Evolutionary conservation across 1,140 invertebrate species (phyloP).

Genomic region (Conus betulinus): DNA sequence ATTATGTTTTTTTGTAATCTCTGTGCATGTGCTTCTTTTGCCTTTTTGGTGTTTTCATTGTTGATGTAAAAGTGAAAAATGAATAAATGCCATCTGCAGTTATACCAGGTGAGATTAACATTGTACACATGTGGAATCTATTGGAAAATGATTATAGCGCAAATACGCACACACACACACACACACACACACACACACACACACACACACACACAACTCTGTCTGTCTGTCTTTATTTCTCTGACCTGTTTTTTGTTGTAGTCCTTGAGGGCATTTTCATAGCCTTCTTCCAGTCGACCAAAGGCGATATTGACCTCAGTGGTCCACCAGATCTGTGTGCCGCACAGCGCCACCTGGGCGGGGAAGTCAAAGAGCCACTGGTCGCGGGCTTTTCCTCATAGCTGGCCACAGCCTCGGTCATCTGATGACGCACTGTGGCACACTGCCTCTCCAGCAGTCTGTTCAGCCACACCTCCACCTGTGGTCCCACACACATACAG

Average conservation of each 20-base stretch:
- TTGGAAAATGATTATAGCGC: too few relatives aligned
- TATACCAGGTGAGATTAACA: too few relatives aligned
- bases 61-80: too few relatives aligned
- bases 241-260: conserved; percentile 94
- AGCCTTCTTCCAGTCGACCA: conserved; percentile 91
- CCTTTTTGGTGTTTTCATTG: too few relatives aligned
- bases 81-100: too few relatives aligned
- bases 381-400: conserved; percentile 96
- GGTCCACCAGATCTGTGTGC: conserved; percentile 98
- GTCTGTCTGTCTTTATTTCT: too few relatives aligned
- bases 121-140: too few relatives aligned
- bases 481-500: background rate
- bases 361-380: conserved; percentile 97
- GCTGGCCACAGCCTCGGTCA: conserved; percentile 89
- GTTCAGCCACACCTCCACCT: conserved; percentile 94
- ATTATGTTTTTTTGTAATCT: background rate
- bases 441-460: conserved; percentile 89
- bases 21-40: background rate
- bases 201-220: too few relatives aligned
- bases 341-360: conserved; percentile 91
- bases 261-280: conserved; percentile 96
- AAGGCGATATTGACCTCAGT: conserved; percentile 95
- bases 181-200: too few relatives aligned
- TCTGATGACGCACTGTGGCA: conserved; percentile 86
- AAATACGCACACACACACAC: too few relatives aligned